phyloP scores from a whole-genome alignment of 2,888 invertebrate species.

The Ceriagrion tenellum region DNA sequence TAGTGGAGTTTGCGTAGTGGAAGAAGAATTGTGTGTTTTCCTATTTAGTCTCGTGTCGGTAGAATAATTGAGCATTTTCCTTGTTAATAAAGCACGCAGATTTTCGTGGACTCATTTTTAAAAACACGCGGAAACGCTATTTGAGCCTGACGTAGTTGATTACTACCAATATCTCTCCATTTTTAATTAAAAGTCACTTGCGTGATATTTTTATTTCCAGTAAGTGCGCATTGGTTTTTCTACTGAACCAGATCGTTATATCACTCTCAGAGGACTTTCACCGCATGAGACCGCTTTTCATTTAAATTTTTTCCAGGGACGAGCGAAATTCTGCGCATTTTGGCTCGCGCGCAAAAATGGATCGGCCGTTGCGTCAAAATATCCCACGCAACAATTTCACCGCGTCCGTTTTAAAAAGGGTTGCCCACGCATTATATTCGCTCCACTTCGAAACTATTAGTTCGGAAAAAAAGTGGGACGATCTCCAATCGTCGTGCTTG shows the following conservation, averaged over 20 bases:
- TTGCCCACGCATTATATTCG: slow-evolving; percentile 4
- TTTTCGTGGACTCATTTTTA: no score
- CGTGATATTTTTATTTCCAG: neutral
- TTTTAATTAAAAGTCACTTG: neutral
- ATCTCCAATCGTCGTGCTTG: neutral
- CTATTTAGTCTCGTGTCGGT: no score
- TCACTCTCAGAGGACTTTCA: neutral
- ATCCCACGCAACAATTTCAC: slow-evolving; percentile 28
- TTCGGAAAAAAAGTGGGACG: neutral
- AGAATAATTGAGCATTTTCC: no score
- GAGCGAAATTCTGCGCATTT: slow-evolving; percentile 1
- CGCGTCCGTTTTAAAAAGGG: neutral
- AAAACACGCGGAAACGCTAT: no score
- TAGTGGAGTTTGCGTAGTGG: no score
- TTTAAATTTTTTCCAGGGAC: neutral
- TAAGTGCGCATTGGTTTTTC: neutral
- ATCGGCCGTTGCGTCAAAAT: slow-evolving; percentile 2
- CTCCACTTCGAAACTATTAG: neutral
- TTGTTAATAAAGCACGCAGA: no score
- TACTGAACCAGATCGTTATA: neutral
- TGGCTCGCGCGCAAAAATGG: slow-evolving; percentile 32
- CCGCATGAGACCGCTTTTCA: neutral
- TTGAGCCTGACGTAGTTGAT: neutral
- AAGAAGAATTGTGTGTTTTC: no score
- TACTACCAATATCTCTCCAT: neutral